Evolutionary conservation across 2,113 vertebrate species (phyloP), one percentile per base, ranked within the genome.

Genomic region (Menidia beryllina): DNA sequence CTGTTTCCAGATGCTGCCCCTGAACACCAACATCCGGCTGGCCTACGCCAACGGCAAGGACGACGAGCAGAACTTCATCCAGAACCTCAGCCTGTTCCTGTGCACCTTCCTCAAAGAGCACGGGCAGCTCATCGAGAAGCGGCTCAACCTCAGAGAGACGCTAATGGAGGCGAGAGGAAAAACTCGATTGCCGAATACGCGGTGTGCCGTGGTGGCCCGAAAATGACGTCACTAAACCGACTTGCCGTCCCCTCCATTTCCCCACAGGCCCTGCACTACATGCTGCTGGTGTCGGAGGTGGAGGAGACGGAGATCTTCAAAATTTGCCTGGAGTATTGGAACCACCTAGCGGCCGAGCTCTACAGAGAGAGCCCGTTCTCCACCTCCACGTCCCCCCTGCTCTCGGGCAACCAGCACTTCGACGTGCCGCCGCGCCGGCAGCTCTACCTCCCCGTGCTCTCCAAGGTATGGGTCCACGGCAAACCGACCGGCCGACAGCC

Each of bases 281-380:
- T 99, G 98, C 89, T 99, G 60, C 71, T 99, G 91, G 97, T 99
- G 47, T 99, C 97, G 17, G 97, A 99, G 93, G 97, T 99, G 54
- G 98, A 99, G 84, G 98, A 99, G 92, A 99, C 97, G 0, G 98
- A 99, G 93, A 99, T 99, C 82, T 99, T 99, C 85, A 99, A 99
- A 92, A 99, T 99, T 58, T 99, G 98, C 76, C 93, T 99, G 49
- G 98, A 99, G 75, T 99, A 99, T 85, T 99, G 98, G 98, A 99
- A 99, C 92, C 97, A 99, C 72, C 89, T 99, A 85, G 97, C 97
- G 43, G 96, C 98, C 65, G 98, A 99, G 86, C 94, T 99, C 0
- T 99, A 99, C 83, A 94, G 97, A 88, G 98, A 99, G 72, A 98
- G 96, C 84, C 98, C 97, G 0, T 99, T 99, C 88, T 98, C 97